Base-by-base conservation (phyloP, 1,140 invertebrate genomes). In the Lepidurus couesii region DNA sequence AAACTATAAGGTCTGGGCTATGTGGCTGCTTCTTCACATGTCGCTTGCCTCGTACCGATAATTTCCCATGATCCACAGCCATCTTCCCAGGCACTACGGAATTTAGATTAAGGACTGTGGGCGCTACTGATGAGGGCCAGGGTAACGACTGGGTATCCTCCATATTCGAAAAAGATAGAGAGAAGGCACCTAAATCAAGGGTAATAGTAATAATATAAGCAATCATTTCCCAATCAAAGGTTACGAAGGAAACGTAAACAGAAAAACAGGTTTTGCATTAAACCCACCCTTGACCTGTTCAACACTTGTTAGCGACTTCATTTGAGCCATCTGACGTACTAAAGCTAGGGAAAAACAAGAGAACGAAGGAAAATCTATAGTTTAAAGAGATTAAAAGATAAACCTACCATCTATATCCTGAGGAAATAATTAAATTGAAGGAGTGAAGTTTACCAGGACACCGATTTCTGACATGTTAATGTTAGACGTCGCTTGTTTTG, bases 1-100 rank as follows among this genome's bases (percentile, higher is more conserved):
- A 80, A 47, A 83, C 82, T 73, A 83, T 83, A 26, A 83, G 80
- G 78, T 83, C 82, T 42, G 82, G 82, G 79, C 82, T 83, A n/a
- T 75, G 74, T 5, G 78, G 73, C 34, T 42, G 42, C 73, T 42
- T 74, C 34, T 79, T 79, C 9, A 47, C 53, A 34, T 47, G 74
- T 11, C 44, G 65, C 74, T 43, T 79, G 13, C 9, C 44, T 26
- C 75, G 74, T 1, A 65, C 53, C 16, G 53, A 65, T 7, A 65
- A 21, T 65, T 65, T 65, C 16, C 53, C 53, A 65, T 65, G 53
- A 21, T 65, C 53, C 21, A 65, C 13, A 21, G 53, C 16, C 53
- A 65, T 65, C 13, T 21, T 65, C 21, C 13, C 53, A 11, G 53
- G 53, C 53, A 65, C 21, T n/a, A 13, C 53, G 53, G 53, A 65